Percentiles rank a stretch among this genome's conserved stretches.
Evolutionary conservation across 2,797 vertebrate species (phyloP).

Genomic region (Gastrophryne carolinensis): DNA sequence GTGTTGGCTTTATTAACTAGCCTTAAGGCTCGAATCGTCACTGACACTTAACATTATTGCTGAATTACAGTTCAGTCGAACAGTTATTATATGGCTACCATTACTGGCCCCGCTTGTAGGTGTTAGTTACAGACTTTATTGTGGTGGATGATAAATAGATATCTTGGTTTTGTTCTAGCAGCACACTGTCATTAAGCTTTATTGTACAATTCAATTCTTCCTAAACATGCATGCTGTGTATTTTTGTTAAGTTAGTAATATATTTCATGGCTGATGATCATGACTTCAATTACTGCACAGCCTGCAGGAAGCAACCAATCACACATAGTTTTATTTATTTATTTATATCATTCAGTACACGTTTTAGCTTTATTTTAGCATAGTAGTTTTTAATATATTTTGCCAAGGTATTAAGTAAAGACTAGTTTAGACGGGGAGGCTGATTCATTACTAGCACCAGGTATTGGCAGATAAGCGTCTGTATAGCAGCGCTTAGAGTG

Average conservation of each 20-base stretch:
- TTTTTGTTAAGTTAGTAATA: background rate
- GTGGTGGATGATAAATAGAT: conserved; percentile 1
- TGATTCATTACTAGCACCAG: too few species aligned
- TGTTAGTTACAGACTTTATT: conserved; percentile 16
- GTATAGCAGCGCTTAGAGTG: too few species aligned
- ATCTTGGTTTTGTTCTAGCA: conserved; percentile 4
- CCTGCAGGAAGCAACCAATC: too few species aligned
- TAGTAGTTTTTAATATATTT: too few species aligned
- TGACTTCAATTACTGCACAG: too few species aligned
- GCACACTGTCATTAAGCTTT: background rate
- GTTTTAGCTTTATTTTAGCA: too few species aligned
- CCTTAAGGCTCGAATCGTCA: conserved; percentile 10
- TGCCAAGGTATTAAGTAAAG: too few species aligned
- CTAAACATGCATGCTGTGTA: background rate
- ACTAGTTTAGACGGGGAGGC: too few species aligned
- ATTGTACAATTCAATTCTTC: background rate
- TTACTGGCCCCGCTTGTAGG: background rate
- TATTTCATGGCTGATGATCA: background rate
- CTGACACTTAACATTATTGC: conserved; percentile 19
- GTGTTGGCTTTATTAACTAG: conserved; percentile 26
- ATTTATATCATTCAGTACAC: too few species aligned
- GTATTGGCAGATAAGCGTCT: background rate
- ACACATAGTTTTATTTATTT: too few species aligned
- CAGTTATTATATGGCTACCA: conserved; percentile 17
- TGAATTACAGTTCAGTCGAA: conserved; percentile 5